These are phyloP conservation scores for Microcaecilia unicolor DNA, from an alignment of 2,797 vertebrate species.

Conservation along the genomic window DNA sequence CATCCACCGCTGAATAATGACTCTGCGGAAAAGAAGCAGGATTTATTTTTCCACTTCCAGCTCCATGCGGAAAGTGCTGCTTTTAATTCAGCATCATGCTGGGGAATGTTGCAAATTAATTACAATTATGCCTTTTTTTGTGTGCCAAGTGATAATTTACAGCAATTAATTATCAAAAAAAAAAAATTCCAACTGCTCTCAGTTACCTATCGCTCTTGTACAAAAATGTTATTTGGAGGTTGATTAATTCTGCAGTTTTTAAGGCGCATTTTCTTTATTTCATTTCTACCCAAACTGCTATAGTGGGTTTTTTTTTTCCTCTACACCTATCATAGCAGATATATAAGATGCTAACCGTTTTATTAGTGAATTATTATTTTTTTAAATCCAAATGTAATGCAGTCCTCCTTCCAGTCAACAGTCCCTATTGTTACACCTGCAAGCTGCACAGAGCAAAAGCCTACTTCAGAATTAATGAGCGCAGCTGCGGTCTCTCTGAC, in stretches of 20 bases:
- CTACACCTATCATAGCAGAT: constrained; percentile 54
- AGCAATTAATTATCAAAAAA: constrained; percentile 62
- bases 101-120: constrained; percentile 66
- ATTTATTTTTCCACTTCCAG: constrained; percentile 21
- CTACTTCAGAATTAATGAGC: constrained; percentile 65
- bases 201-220: constrained; percentile 48
- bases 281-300: constrained; percentile 57
- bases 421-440: constrained; percentile 62
- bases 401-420: constrained; percentile 48
- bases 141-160: constrained; percentile 71
- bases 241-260: constrained; percentile 42
- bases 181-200: constrained; percentile 67
- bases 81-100: constrained; percentile 55
- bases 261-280: too few relatives aligned
- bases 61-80: constrained; percentile 35
- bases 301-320: constrained; percentile 59
- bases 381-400: constrained; percentile 46
- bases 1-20: constrained; percentile 3
- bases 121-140: constrained; percentile 67
- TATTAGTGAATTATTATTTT: constrained; percentile 44
- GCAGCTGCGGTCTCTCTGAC: constrained; percentile 60
- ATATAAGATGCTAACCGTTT: constrained; percentile 48
- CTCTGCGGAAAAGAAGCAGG: constrained; percentile 23
- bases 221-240: constrained; percentile 33
- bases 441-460: constrained; percentile 42